These are phyloP conservation scores for Netelia fuscicornis DNA, from an alignment of 2,888 invertebrate species.

Conservation along the genomic window DNA sequence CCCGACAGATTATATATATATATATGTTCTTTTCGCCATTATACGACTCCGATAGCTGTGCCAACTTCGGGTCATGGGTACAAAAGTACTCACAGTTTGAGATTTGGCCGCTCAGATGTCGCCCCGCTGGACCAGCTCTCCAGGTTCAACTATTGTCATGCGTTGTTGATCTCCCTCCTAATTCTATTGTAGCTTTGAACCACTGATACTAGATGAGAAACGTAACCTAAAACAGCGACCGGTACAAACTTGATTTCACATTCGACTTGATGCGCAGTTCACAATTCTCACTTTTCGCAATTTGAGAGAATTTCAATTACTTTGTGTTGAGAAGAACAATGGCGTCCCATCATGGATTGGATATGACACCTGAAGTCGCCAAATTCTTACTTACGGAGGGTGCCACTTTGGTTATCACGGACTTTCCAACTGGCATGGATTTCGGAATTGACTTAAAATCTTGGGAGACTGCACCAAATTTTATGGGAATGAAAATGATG, in stretches of 20 bases:
- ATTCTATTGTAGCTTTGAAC: background rate
- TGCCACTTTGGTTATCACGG: conserved; percentile 92
- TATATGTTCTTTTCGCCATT: too few species aligned
- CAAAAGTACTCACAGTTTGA: too few species aligned
- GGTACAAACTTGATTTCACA: background rate
- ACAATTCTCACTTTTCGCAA: background rate
- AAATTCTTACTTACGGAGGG: conserved; percentile 92
- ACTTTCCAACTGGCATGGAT: conserved; percentile 96
- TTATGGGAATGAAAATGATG: conserved; percentile 99
- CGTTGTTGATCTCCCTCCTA: too few species aligned
- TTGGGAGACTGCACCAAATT: conserved; percentile 96
- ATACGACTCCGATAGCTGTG: too few species aligned
- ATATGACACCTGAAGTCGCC: conserved; percentile 92
- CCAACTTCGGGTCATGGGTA: too few species aligned
- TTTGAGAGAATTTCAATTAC: background rate
- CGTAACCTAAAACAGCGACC: background rate
- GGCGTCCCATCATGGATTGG: conserved; percentile 73
- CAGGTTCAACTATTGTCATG: too few species aligned
- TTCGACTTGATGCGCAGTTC: background rate
- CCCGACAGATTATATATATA: too few species aligned
- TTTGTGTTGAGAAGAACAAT: conserved; percentile 34
- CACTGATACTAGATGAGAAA: background rate
- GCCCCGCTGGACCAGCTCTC: too few species aligned
- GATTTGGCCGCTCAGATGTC: too few species aligned
- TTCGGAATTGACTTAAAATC: conserved; percentile 98